Evolutionary conservation across 2,888 invertebrate species (phyloP).

Genomic region (Philaethria dido): DNA sequence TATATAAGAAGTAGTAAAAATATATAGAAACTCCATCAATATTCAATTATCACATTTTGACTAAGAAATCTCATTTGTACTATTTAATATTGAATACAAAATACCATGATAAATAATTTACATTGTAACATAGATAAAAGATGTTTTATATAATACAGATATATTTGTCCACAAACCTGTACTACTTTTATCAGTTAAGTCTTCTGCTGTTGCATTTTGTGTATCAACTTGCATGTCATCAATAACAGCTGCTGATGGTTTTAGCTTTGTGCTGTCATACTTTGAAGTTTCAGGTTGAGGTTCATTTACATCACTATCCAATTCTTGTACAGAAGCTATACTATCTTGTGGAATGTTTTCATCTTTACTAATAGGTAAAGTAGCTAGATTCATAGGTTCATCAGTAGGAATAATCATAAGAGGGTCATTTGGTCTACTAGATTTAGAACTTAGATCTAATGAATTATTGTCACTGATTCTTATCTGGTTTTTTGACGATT

Average conservation of each 20-base stretch:
- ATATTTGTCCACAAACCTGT: slow-evolving; percentile 51
- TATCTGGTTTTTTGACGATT: slow-evolving; percentile 65
- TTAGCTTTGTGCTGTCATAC: slow-evolving; percentile 58
- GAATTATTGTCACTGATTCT: slow-evolving; percentile 67
- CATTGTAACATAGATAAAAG: neutral
- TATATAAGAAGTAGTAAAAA: no score
- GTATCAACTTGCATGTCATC: slow-evolving; percentile 78
- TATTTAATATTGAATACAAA: no score
- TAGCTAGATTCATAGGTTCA: slow-evolving; percentile 77
- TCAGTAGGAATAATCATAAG: slow-evolving; percentile 63
- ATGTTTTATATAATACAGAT: neutral
- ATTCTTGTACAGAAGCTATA: slow-evolving; percentile 52
- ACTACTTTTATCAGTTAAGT: slow-evolving; percentile 73
- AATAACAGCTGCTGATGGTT: slow-evolving; percentile 50
- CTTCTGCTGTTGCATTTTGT: slow-evolving; percentile 71
- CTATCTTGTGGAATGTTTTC: slow-evolving; percentile 68
- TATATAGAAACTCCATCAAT: no score
- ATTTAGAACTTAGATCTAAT: slow-evolving; percentile 74
- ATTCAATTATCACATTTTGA: no score
- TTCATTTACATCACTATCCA: slow-evolving; percentile 60
- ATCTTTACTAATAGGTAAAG: slow-evolving; percentile 65
- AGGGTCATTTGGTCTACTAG: slow-evolving; percentile 61
- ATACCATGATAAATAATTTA: no score
- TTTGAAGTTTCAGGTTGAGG: slow-evolving; percentile 54
- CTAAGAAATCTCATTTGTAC: no score